Conservation (phyloP, 2,797 vertebrate genomes). For the Pantherophis alleghaniensis region DNA sequence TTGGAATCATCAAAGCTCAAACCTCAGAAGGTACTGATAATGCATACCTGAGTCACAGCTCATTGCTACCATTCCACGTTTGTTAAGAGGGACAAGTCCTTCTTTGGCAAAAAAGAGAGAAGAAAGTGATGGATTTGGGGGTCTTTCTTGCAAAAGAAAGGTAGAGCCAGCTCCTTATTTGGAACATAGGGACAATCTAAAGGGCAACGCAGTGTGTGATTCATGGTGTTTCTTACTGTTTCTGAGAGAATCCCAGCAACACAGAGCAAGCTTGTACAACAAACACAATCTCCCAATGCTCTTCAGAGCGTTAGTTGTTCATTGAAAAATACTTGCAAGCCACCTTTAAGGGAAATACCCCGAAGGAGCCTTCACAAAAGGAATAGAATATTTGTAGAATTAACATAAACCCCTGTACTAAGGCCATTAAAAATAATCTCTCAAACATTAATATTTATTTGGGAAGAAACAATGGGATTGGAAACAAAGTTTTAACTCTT, state of each 20-base stretch:
- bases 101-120: neutral
- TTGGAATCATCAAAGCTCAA: conserved; percentile 22
- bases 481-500: too few species aligned
- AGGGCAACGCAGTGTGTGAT: neutral
- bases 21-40: neutral
- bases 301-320: neutral
- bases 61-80: neutral
- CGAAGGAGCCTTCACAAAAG: neutral
- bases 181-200: neutral
- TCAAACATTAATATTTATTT: neutral
- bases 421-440: neutral
- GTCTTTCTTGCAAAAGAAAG: neutral
- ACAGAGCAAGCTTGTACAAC: neutral
- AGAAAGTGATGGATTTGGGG: neutral
- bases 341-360: neutral
- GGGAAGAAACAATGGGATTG: neutral
- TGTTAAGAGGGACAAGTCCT: neutral
- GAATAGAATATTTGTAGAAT: neutral
- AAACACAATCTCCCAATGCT: neutral
- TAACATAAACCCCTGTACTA: neutral
- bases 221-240: neutral
- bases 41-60: neutral
- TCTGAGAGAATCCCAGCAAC: neutral
- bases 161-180: neutral
- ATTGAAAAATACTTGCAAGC: neutral